Base-by-base conservation (phyloP, 2,113 vertebrate species). In the Cynoglossus semilaevis region DNA sequence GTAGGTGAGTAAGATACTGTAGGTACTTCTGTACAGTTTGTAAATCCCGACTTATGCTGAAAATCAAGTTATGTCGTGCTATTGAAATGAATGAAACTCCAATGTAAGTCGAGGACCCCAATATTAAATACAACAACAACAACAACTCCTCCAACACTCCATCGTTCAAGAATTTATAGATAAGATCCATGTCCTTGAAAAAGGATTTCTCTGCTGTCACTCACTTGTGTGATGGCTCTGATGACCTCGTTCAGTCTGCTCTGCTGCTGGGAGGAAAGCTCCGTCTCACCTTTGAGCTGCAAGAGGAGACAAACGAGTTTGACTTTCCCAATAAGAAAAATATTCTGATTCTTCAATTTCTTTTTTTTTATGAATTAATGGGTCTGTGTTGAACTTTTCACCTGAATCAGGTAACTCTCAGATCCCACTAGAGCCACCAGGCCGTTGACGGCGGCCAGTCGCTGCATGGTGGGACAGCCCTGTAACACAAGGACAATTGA, bases 401-500 rank as follows among this genome's bases (percentile, higher is more conserved):
- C 97, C 92, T 96, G 94, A 68, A 94, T 84, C 14, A 93, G 63
- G 74, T 79, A 82, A 42, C 76, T 90, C 90, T 99, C 96, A 8
- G 96, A 98, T 53, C 97, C 96, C 13, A 95, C 93, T 43, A 94
- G 57, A 5, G 95, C 92, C 52, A 98, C 94, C 72, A 97, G 85
- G 1, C 97, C 96, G 61, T 85, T 94, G 36, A 94, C 76, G 15
- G 96, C 94, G 49, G 96, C 94, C 77, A 99, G 88, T n/a, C 95
- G 91, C 60, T 97, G 94, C 95, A 97, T 96, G 11, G 96, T 99
- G 15, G 96, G 92, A 83, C 94, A 91, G 1, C 93, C 92, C 97
- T 99, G 72, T 44, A 71, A 79, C 34, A 76, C 14, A 73, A 19
- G 52, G 15, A 56, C 4, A 13, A 4, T 3, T n/a, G 14, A 3